Evolutionary conservation across 2,113 vertebrate genomes (phyloP).

Genomic region (Synchiropus splendidus): DNA sequence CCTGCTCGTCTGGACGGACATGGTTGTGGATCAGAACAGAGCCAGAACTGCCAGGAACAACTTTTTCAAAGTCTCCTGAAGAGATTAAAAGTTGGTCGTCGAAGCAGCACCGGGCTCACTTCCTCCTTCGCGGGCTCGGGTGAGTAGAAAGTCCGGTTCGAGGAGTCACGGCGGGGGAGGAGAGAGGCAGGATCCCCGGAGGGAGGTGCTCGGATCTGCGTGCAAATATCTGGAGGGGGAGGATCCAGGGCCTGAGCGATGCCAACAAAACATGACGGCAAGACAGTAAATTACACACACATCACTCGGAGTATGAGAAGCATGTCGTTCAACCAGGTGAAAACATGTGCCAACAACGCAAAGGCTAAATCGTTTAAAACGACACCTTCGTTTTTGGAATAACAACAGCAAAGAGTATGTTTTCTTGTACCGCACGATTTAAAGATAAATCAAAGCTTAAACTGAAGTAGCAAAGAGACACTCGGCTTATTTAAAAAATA

Average conservation of each 20-base stretch:
- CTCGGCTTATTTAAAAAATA: too few relatives aligned
- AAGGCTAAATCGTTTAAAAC: too few relatives aligned
- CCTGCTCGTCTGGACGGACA: constrained; percentile 44
- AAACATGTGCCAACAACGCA: too few relatives aligned
- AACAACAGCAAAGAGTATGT: too few relatives aligned
- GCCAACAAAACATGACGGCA: too few relatives aligned
- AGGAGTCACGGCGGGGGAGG: not conserved
- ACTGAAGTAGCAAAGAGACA: too few relatives aligned
- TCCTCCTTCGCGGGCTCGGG: constrained; percentile 14
- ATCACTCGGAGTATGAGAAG: too few relatives aligned
- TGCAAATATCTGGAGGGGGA: constrained; percentile 24
- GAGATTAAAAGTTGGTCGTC: not conserved
- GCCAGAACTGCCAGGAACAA: not conserved
- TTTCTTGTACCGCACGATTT: too few relatives aligned
- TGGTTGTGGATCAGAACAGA: constrained; percentile 10
- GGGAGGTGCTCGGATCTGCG: constrained; percentile 22
- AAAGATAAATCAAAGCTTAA: too few relatives aligned
- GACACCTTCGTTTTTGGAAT: too few relatives aligned
- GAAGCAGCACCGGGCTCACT: not conserved
- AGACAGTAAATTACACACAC: too few relatives aligned
- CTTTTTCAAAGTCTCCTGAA: not conserved
- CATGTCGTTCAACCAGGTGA: too few relatives aligned
- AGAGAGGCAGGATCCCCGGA: not conserved
- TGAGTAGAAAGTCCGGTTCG: constrained; percentile 27
- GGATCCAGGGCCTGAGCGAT: not conserved